These are phyloP conservation scores for Diarsia mendica DNA, from an alignment of 2,888 invertebrate species.

Conservation along the genomic window DNA sequence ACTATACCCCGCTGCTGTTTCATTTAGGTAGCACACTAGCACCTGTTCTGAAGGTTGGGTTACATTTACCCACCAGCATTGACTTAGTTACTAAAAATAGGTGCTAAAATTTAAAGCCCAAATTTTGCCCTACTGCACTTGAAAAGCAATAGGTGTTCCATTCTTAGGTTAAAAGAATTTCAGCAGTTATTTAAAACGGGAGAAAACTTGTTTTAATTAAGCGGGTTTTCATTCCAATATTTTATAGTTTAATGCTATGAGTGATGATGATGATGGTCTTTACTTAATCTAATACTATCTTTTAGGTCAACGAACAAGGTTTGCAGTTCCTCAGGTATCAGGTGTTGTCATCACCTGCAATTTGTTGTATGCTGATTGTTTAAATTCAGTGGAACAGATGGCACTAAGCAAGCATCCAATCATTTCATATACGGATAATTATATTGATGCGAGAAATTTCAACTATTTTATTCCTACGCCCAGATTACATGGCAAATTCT, in stretches of 20 bases:
- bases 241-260: not conserved
- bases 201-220: not conserved
- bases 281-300: not conserved
- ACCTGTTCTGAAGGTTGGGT: too few species aligned
- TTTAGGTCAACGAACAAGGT: not conserved
- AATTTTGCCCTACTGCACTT: too few species aligned
- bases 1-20: too few species aligned
- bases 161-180: too few species aligned
- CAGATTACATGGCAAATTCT: not conserved
- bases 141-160: too few species aligned
- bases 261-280: not conserved
- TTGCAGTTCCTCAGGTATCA: not conserved
- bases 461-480: not conserved
- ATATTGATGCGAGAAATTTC: not conserved
- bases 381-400: not conserved
- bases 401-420: not conserved
- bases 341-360: not conserved
- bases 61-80: too few species aligned
- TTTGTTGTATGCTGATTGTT: not conserved
- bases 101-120: not conserved
- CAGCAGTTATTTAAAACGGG: not conserved
- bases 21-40: too few species aligned
- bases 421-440: conserved; percentile 1
- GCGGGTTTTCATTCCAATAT: not conserved
- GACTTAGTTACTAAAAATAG: not conserved